Evolutionary conservation across 2,113 vertebrate genomes (phyloP), one percentile per base, ranked within the genome.

Genomic region (Pseudorectes ferrugineus): DNA sequence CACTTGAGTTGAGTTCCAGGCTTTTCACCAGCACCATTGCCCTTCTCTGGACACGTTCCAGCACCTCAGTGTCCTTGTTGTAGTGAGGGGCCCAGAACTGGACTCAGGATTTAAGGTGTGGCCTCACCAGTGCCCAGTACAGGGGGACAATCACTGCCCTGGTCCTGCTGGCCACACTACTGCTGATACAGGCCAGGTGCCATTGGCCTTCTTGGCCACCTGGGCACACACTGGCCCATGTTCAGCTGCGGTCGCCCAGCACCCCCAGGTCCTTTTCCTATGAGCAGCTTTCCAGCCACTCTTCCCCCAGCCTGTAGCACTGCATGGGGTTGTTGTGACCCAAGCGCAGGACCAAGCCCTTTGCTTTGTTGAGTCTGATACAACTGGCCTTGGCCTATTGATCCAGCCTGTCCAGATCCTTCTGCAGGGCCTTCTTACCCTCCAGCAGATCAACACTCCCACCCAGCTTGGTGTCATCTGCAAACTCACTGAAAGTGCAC

Each of bases 31-130:
- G 33, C 9, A n/a, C 15, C 20, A 11, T 5, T 61, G 17, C 16
- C 45, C 28, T 33, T 33, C 45, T 76, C 29, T 15, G 20, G 28
- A 52, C 33, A n/a, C 0, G 0, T 13, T 81, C 11, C n/a, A 57
- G 49, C 14, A 20, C 57, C 35, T 57, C 49, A 38, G 7, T 8
- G 3, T 8, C 28, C 4, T 73, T 43, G 1, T 14, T 67, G n/a
- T 12, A 40, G 20, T n/a, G 45, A 52, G 20, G 8, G 16, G 4
- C 52, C 38, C 59, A 81, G 24, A 51, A 38, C 24, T 38, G 23
- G 29, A 38, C n/a, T n/a, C 36, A 52, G 15, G 5, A 14, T 35
- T 74, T 1, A 0, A 52, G 38, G 12, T 38, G 52, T 10, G 24
- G 11, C n/a, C 1, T 38, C 28, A 73, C 6, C 19, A 58, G 19